A percentile compares a stretch with the other conserved stretches of the same genome.
Conservation (phyloP, 1,140 invertebrate genomes). For the Plectrocnemia conspersa region DNA sequence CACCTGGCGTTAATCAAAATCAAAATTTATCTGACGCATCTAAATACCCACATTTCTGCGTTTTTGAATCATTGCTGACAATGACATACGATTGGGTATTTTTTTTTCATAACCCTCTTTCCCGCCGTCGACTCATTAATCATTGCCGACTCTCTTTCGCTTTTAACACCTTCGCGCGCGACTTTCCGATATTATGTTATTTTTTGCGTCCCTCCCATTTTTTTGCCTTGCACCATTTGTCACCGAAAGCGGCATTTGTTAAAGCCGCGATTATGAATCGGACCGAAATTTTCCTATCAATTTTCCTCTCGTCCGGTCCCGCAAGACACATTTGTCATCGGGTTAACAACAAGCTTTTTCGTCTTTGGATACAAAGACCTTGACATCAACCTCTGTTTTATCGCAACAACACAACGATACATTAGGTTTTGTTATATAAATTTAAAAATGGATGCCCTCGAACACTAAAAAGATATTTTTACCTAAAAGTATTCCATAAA, state of each 20-base stretch:
- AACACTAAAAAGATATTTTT: too few species aligned
- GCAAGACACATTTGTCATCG: too few species aligned
- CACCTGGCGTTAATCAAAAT: slow-evolving; percentile 5
- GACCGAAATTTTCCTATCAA: slow-evolving; percentile 12
- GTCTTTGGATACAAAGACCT: too few species aligned
- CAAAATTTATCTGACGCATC: too few species aligned
- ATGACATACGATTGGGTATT: slow-evolving; percentile 19
- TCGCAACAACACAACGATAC: too few species aligned
- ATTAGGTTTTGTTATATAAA: too few species aligned
- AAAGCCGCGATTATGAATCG: slow-evolving; percentile 10
- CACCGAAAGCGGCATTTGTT: slow-evolving; percentile 13
- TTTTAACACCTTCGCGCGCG: slow-evolving; percentile 18
- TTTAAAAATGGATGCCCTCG: too few species aligned
- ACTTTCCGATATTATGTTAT: not conserved
- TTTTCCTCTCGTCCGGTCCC: slow-evolving; percentile 1
- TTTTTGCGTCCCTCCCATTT: slow-evolving; percentile 7
- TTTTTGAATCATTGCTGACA: slow-evolving; percentile 16
- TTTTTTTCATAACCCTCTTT: slow-evolving; percentile 7
- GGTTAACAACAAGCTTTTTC: too few species aligned
- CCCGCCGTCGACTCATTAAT: slow-evolving; percentile 13
- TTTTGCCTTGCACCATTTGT: slow-evolving; percentile 10
- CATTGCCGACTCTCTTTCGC: slow-evolving; percentile 14
- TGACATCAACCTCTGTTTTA: too few species aligned
- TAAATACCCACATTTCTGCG: too few species aligned
- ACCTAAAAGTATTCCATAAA: too few species aligned